Base-by-base conservation (phyloP, 2,888 invertebrate genomes). In the Ectobius pallidus region DNA sequence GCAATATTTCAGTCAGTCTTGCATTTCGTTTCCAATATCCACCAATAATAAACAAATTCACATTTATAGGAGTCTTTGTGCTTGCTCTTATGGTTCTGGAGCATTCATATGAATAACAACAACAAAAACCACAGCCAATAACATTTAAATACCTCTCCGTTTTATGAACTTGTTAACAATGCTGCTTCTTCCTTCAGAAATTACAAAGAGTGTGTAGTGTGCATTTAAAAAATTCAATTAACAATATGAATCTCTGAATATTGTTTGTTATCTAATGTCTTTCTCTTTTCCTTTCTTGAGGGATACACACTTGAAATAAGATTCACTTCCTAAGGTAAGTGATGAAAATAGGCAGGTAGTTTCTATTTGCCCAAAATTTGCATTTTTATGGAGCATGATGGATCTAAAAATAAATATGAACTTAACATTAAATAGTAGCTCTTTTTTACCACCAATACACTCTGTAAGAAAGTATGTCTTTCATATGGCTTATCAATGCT, bases 1-100 rank as follows among this genome's bases (percentile, higher is more conserved):
- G 55, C 55, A 58, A 58, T 16, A n/a, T 58, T 25, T 58, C 58
- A 25, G 18, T 58, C 58, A 58, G 58, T 58, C 58, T 58, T 55
- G 27, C 55, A 55, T 55, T 55, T 58, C 11, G 30, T 32, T 58
- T 30, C 27, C 58, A 16, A 22, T 9, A 30, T 30, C n/a, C 58
- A 58, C 58, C 16, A 58, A 25, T 4, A 20, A 52, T 18, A 25
- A n/a, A 11, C 46, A 46, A 22, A 52, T 1, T 18, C 52, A 1
- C 14, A 14, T 46, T 46, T 1, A 25, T 1, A 16, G 9, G 14
- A 52, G 20, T 25, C n/a, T 58, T 58, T 58, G 58, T 58, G 58
- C 32, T 32, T 30, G n/a, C 30, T n/a, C 27, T 30, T 30, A 3
- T n/a, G 25, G 16, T 32, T 58, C 27, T 22, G 20, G 52, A 52